phyloP scores from a whole-genome alignment of 1,140 invertebrate species.

The Hycleus cichorii region DNA sequence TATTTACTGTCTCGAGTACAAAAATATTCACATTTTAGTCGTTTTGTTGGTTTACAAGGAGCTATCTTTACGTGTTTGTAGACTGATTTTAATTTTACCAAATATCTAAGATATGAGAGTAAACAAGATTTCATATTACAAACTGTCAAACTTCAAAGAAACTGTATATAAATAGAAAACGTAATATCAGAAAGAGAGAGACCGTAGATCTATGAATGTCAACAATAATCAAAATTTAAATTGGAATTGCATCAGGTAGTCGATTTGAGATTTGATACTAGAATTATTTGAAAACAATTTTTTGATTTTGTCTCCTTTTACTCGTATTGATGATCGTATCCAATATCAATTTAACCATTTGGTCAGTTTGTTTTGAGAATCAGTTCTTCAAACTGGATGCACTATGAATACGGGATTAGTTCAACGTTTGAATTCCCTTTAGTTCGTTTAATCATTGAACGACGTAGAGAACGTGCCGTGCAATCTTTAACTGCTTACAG shows the following conservation, averaged over 20 bases:
- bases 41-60: too few species aligned
- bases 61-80: too few species aligned
- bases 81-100: too few species aligned
- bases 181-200: conserved; percentile 16
- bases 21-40: too few species aligned
- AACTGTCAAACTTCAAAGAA: conserved; percentile 13
- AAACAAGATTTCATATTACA: conserved; percentile 9
- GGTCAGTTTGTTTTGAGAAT: not conserved
- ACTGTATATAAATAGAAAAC: conserved; percentile 18
- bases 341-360: too few species aligned
- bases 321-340: too few species aligned
- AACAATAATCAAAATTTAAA: conserved; percentile 33
- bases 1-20: too few species aligned
- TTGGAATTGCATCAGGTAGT: conserved; percentile 24
- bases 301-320: too few species aligned
- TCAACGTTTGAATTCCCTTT: not conserved
- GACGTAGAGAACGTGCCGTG: not conserved
- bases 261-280: too few species aligned
- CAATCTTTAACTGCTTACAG: not conserved
- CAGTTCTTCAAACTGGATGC: not conserved
- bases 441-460: not conserved
- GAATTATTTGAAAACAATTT: too few species aligned
- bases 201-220: conserved; percentile 22
- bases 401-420: not conserved
- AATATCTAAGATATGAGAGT: not conserved